Conservation (phyloP, 2,888 invertebrate genomes). For the Drosophila buzzatii region DNA sequence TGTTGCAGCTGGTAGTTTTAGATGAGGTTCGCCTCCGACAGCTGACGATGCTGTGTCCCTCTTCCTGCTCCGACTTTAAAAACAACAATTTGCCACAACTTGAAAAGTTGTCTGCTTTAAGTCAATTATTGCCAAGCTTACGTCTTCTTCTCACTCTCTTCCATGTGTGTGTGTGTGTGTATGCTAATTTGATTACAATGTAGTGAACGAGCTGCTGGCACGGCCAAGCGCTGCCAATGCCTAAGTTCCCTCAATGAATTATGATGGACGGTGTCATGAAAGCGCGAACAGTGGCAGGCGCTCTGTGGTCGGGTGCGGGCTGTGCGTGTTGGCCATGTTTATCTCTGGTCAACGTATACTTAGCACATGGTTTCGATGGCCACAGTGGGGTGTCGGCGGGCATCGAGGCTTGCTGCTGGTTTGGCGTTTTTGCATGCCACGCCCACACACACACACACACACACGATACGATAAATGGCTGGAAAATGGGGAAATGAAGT, state of each 20-base stretch:
- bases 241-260: conserved; percentile 54
- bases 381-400: background rate
- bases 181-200: conserved; percentile 73
- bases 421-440: conserved; percentile 70
- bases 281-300: conserved; percentile 43
- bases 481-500: conserved; percentile 61
- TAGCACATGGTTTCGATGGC: conserved; percentile 65
- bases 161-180: conserved; percentile 29
- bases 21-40: conserved; percentile 1
- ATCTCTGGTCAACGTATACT: conserved; percentile 77
- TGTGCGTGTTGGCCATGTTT: conserved; percentile 68
- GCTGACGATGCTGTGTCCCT: conserved; percentile 46
- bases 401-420: conserved; percentile 61
- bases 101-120: conserved; percentile 45
- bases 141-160: background rate
- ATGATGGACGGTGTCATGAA: conserved; percentile 73
- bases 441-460: conserved; percentile 37
- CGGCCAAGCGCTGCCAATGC: conserved; percentile 2
- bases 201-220: conserved; percentile 11
- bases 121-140: conserved; percentile 61
- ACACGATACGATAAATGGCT: conserved; percentile 41
- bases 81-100: conserved; percentile 10
- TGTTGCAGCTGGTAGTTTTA: conserved; percentile 36
- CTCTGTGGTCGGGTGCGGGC: conserved; percentile 38
- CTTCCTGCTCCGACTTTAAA: conserved; percentile 27